Conservation (phyloP, 2,888 invertebrate genomes). For the Periphyllus acericola region DNA sequence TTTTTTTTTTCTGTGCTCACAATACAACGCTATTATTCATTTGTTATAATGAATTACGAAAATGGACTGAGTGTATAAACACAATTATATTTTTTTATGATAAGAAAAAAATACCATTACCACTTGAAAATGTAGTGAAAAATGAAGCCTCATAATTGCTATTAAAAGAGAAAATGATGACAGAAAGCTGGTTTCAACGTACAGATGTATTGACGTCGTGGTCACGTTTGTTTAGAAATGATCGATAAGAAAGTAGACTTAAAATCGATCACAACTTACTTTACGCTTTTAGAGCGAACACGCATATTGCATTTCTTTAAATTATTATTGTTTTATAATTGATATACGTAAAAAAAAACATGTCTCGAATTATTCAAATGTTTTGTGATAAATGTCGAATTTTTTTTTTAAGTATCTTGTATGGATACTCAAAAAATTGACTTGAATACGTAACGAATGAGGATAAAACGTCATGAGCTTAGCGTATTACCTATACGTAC, state of each 20-base stretch:
- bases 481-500: too few species aligned
- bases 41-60: not conserved
- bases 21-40: too few species aligned
- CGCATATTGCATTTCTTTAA: too few species aligned
- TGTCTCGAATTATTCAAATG: too few species aligned
- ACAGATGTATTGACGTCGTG: too few species aligned
- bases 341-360: too few species aligned
- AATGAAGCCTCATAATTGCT: not conserved
- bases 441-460: too few species aligned
- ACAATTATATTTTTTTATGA: not conserved
- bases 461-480: too few species aligned
- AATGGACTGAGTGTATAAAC: not conserved
- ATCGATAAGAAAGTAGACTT: conserved; percentile 23
- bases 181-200: not conserved
- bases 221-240: not conserved
- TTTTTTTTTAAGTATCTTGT: too few species aligned
- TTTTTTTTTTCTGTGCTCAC: not conserved
- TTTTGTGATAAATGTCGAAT: too few species aligned
- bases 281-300: not conserved
- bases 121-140: not conserved
- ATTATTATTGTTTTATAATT: too few species aligned
- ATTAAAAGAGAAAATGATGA: conserved; percentile 32
- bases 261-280: conserved; percentile 8
- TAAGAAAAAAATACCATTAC: not conserved
- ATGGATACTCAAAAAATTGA: too few species aligned